Conservation (phyloP, 2,888 invertebrate genomes). For the Leptopilina myrica region DNA sequence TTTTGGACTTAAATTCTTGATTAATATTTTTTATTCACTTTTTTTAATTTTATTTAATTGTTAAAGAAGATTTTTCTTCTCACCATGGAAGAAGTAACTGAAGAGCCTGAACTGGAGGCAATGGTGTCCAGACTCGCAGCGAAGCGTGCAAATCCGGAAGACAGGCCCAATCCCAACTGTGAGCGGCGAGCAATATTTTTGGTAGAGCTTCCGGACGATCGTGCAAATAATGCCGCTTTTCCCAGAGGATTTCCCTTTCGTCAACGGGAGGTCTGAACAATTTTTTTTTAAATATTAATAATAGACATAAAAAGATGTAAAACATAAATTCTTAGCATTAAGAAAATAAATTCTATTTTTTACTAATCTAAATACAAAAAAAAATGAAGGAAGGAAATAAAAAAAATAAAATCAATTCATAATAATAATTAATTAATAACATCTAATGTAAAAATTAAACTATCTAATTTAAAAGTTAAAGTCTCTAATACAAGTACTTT, state of each 20-base stretch:
- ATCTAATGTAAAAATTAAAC: too few relatives aligned
- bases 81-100: conserved; percentile 95
- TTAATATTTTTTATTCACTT: background rate
- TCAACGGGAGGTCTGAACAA: conserved; percentile 81
- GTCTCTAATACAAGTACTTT: too few relatives aligned
- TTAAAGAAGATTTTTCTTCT: conserved; percentile 48
- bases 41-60: background rate
- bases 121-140: conserved; percentile 90
- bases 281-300: background rate
- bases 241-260: conserved; percentile 92
- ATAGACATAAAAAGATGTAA: too few relatives aligned
- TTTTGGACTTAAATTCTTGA: too few relatives aligned
- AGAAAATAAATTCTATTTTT: background rate
- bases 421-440: too few relatives aligned
- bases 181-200: conserved; percentile 90
- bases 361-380: too few relatives aligned
- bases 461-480: too few relatives aligned
- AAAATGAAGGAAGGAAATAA: too few relatives aligned
- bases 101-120: conserved; percentile 92
- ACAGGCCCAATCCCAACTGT: conserved; percentile 94
- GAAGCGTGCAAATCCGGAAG: conserved; percentile 91
- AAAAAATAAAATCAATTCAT: too few relatives aligned
- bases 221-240: conserved; percentile 93
- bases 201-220: conserved; percentile 90
- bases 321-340: background rate